A percentile compares a stretch with the other conserved stretches of the same genome.
These are phyloP conservation scores for Epinotia bilunana DNA, from an alignment of 2,888 invertebrate species.

Conservation along the genomic window DNA sequence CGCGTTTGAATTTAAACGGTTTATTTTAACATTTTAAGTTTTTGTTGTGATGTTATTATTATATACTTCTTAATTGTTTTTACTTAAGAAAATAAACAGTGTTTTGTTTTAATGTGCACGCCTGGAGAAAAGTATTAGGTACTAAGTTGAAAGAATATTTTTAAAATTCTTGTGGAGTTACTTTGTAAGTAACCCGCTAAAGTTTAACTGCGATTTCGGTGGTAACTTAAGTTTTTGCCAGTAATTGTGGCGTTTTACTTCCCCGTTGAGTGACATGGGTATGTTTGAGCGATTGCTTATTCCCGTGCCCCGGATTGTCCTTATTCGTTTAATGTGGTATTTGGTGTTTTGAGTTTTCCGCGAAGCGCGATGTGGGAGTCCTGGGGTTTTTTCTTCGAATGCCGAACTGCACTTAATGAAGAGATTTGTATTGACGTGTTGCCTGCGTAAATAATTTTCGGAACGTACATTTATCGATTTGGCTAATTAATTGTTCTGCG, in stretches of 20 bases:
- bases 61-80: not conserved
- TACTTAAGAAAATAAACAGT: not conserved
- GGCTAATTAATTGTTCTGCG: constrained; percentile 44
- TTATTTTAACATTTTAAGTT: not conserved
- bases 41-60: not conserved
- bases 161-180: not conserved
- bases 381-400: constrained; percentile 63
- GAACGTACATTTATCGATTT: constrained; percentile 48
- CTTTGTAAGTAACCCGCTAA: not conserved
- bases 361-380: constrained; percentile 78
- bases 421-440: constrained; percentile 74
- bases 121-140: not conserved
- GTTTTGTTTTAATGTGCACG: not conserved
- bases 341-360: constrained; percentile 75
- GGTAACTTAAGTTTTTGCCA: constrained; percentile 45
- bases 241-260: constrained; percentile 36
- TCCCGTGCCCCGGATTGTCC: constrained; percentile 49
- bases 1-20: not conserved
- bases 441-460: constrained; percentile 66
- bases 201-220: constrained; percentile 35
- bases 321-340: constrained; percentile 75
- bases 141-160: not conserved
- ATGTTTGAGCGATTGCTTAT: constrained; percentile 58
- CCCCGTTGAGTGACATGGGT: constrained; percentile 57
- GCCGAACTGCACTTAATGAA: constrained; percentile 69